Conservation (phyloP, 2,113 vertebrate genomes). For the Gyps fulvus region DNA sequence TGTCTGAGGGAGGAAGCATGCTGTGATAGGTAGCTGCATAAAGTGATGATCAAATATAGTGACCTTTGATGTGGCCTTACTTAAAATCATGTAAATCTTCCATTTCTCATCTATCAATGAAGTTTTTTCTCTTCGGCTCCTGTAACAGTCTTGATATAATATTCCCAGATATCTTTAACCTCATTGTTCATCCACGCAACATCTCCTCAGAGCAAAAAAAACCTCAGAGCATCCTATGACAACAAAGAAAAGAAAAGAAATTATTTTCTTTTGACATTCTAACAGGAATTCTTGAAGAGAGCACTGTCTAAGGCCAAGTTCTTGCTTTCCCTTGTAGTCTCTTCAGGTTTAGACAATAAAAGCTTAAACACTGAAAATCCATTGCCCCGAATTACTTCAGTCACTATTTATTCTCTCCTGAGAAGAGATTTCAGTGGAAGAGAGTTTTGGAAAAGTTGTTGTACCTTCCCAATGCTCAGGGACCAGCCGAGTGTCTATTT, state of each 20-base stretch:
- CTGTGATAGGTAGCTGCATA: background rate
- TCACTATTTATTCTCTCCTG: background rate
- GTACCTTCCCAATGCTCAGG: background rate
- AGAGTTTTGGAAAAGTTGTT: background rate
- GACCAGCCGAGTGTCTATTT: background rate
- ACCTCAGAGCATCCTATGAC: too few species aligned
- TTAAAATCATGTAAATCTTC: background rate
- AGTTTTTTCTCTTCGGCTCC: background rate
- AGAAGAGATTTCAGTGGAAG: background rate
- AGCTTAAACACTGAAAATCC: background rate
- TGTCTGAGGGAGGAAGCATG: rapidly evolving
- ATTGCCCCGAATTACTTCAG: background rate
- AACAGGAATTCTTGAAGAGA: background rate
- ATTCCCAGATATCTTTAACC: background rate
- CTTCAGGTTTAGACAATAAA: background rate
- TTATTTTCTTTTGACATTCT: background rate
- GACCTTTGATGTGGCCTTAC: background rate
- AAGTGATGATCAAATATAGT: background rate
- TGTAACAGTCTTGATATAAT: background rate
- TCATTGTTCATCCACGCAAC: background rate
- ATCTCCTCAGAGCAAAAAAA: background rate
- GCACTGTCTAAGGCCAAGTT: background rate
- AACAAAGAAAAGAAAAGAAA: background rate
- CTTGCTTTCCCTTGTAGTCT: background rate
- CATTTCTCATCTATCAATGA: background rate